phyloP scores from a whole-genome alignment of 2,113 vertebrate genomes.

The Paraplagusia blochii region DNA sequence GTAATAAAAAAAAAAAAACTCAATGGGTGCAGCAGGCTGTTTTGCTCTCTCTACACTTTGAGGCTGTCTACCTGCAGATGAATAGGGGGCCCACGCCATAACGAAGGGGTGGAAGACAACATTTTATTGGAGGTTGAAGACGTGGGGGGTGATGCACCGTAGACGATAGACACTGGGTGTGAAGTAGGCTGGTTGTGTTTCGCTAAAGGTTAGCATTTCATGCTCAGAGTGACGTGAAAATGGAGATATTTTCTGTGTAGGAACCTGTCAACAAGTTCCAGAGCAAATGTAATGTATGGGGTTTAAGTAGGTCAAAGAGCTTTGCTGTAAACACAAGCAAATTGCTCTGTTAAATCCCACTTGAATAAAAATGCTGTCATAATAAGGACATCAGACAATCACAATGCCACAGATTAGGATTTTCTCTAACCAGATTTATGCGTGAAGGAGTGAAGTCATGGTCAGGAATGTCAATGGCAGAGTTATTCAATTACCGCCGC shows the following conservation, averaged over 20 bases:
- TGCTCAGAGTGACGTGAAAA: background rate
- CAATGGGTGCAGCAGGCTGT: constrained; percentile 75
- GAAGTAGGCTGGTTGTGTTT: constrained; percentile 46
- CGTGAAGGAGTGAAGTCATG: constrained; percentile 59
- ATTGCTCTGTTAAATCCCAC: constrained; percentile 39
- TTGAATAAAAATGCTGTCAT: constrained; percentile 30
- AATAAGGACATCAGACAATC: constrained; percentile 51
- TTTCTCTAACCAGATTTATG: constrained; percentile 61
- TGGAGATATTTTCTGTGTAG: constrained; percentile 1
- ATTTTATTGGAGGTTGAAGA: constrained; percentile 68
- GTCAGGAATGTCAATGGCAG: constrained; percentile 64
- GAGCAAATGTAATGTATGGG: constrained; percentile 23
- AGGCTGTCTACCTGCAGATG: constrained; percentile 75
- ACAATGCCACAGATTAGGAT: constrained; percentile 60
- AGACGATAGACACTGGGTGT: constrained; percentile 55
- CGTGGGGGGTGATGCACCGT: constrained; percentile 51
- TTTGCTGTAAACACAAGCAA: constrained; percentile 40
- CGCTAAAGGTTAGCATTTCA: constrained; percentile 20
- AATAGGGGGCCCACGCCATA: constrained; percentile 75
- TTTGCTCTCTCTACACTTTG: constrained; percentile 68
- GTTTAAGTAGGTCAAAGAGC: constrained; percentile 42
- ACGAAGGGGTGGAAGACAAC: constrained; percentile 60
- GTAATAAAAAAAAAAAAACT: constrained; percentile 69
- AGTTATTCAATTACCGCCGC: constrained; percentile 67
- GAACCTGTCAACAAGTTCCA: constrained; percentile 21